A percentile compares a stretch with the other conserved stretches of the same genome.
Conservation (phyloP, 2,888 invertebrate genomes). For the Plemyria rubiginata region DNA sequence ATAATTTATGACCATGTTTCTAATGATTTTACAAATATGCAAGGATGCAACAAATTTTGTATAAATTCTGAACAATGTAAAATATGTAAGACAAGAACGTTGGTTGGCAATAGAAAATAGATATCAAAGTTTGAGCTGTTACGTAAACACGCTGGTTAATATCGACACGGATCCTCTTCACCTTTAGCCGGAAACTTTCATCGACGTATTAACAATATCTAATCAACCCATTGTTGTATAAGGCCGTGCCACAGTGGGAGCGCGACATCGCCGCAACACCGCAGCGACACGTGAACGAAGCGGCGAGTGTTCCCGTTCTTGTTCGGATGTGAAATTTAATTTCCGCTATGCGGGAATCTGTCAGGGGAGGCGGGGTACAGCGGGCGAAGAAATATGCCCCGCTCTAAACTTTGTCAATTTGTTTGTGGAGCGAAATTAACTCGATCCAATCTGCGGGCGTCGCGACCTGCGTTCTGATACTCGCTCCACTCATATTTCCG, state of each 20-base stretch:
- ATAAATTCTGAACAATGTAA: not conserved
- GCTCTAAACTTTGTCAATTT: slow-evolving; percentile 85
- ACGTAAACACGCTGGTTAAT: slow-evolving; percentile 30
- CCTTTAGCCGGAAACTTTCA: slow-evolving; percentile 36
- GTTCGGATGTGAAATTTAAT: slow-evolving; percentile 85
- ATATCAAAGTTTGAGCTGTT: slow-evolving; percentile 18
- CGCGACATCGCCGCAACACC: slow-evolving; percentile 48
- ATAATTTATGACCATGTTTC: too few relatives aligned
- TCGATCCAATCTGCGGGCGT: slow-evolving; percentile 83
- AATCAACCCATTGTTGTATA: slow-evolving; percentile 60
- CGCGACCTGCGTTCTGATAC: slow-evolving; percentile 72
- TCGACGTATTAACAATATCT: slow-evolving; percentile 48
- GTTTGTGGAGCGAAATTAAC: slow-evolving; percentile 85
- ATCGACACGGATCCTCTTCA: slow-evolving; percentile 34
- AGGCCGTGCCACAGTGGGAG: slow-evolving; percentile 31
- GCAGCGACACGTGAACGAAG: slow-evolving; percentile 73
- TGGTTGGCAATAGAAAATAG: slow-evolving; percentile 15
- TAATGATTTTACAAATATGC: not conserved
- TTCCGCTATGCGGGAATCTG: slow-evolving; percentile 82
- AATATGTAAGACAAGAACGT: slow-evolving; percentile 17
- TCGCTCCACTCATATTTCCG: slow-evolving; percentile 69
- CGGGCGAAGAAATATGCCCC: slow-evolving; percentile 82
- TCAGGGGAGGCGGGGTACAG: slow-evolving; percentile 59
- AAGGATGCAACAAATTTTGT: not conserved
- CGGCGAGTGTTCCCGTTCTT: slow-evolving; percentile 75